Conservation (phyloP, 2,113 vertebrate genomes). For the Xiphophorus hellerii region DNA sequence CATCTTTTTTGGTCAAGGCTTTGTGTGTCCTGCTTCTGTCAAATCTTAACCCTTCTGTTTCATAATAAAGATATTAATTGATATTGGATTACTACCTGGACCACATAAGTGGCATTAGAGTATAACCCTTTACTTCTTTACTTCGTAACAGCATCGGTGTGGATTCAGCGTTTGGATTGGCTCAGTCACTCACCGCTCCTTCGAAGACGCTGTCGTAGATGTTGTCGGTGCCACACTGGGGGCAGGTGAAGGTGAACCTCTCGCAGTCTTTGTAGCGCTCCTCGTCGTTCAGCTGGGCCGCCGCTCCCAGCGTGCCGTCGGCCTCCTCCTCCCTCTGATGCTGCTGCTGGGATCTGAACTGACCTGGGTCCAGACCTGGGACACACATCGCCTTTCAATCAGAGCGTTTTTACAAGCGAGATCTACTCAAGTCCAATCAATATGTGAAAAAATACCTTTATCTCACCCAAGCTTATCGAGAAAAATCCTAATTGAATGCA, state of each 20-base stretch:
- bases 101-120: neutral
- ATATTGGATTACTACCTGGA: no score
- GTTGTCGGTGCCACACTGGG: slow-evolving; percentile 89
- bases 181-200: slow-evolving; percentile 85
- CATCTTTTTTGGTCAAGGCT: slow-evolving; percentile 1
- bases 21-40: neutral
- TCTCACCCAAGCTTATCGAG: neutral
- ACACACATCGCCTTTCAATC: neutral
- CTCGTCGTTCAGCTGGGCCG: slow-evolving; percentile 92
- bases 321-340: slow-evolving; percentile 93
- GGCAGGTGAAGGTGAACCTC: slow-evolving; percentile 90
- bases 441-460: neutral
- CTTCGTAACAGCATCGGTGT: no score
- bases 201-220: slow-evolving; percentile 92
- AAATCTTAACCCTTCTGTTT: neutral
- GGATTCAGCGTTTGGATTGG: neutral
- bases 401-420: neutral
- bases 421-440: neutral
- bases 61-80: no score
- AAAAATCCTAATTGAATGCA: neutral
- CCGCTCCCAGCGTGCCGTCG: slow-evolving; percentile 86
- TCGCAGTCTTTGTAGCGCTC: slow-evolving; percentile 95
- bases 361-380: slow-evolving; percentile 91
- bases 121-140: no score
- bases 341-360: slow-evolving; percentile 90